phyloP scores from a whole-genome alignment of 2,888 invertebrate genomes.

The Argyresthia albistria region DNA sequence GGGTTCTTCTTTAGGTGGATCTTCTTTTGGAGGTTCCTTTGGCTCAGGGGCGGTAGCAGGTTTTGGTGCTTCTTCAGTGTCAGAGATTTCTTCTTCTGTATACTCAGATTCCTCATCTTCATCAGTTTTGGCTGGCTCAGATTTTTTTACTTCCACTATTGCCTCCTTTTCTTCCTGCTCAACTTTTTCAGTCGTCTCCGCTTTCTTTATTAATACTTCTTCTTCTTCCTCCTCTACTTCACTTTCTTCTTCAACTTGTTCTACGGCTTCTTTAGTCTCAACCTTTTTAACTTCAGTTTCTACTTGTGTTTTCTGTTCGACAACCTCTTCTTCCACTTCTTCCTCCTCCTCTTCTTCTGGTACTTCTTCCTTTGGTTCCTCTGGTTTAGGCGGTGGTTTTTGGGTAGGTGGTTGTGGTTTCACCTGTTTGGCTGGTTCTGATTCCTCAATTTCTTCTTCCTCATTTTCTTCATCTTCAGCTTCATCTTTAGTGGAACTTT shows the following conservation, averaged over 20 bases:
- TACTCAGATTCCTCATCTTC: constrained; percentile 22
- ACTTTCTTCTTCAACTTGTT: constrained; percentile 14
- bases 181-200: constrained; percentile 6
- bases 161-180: not conserved
- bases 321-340: constrained; percentile 7
- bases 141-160: constrained; percentile 10
- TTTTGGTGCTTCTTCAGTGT: constrained; percentile 17
- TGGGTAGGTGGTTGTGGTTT: constrained; percentile 14
- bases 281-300: constrained; percentile 15
- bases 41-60: constrained; percentile 7
- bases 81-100: constrained; percentile 14
- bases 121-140: constrained; percentile 13
- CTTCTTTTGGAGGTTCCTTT: constrained; percentile 9
- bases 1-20: constrained; percentile 9
- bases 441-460: constrained; percentile 26
- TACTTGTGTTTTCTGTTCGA: constrained; percentile 17
- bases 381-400: constrained; percentile 16
- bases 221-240: constrained; percentile 13
- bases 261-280: constrained; percentile 5
- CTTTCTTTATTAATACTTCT: constrained; percentile 8
- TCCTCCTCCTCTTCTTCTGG: constrained; percentile 14
- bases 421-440: constrained; percentile 14
- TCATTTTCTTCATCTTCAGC: constrained; percentile 29
- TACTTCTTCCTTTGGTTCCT: constrained; percentile 11
- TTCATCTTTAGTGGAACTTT: constrained; percentile 21